These are phyloP conservation scores for Belgica antarctica DNA, from an alignment of 2,888 invertebrate species.

Conservation along the genomic window DNA sequence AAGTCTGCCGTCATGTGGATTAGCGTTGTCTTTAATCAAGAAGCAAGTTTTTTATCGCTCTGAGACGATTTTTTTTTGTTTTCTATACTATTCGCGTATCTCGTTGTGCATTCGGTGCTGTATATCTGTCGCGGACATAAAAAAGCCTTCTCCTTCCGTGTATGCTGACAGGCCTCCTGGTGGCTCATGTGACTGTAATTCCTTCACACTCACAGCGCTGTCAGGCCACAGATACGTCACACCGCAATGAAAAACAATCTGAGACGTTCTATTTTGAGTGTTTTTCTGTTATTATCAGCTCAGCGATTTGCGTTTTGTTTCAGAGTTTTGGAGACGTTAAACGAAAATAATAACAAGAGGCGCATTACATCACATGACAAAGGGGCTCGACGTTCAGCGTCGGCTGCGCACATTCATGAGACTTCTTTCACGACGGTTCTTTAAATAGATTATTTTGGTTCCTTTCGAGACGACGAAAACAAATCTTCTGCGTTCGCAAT, in stretches of 20 bases:
- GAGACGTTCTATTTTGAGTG: neutral
- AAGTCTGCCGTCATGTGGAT: constrained; percentile 26
- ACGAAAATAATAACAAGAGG: neutral
- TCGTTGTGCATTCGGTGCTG: neutral
- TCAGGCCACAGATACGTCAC: neutral
- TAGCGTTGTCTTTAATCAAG: neutral
- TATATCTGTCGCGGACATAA: neutral
- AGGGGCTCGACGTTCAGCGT: neutral
- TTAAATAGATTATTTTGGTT: neutral
- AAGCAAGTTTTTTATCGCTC: neutral
- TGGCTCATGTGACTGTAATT: neutral
- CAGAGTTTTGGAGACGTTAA: no score
- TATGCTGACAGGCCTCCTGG: constrained; percentile 13
- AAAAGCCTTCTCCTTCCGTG: neutral
- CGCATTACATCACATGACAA: neutral
- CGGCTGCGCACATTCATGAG: neutral
- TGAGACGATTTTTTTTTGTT: neutral
- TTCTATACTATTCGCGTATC: no score
- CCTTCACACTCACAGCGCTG: neutral
- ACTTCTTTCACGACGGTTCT: constrained; percentile 1
- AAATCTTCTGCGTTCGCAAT: neutral
- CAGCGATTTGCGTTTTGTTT: neutral
- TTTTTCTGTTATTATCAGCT: neutral
- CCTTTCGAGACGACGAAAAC: neutral
- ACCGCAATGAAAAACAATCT: neutral